Evolutionary conservation across 2,797 vertebrate species (phyloP).

Genomic region (Xyrichtys novacula): DNA sequence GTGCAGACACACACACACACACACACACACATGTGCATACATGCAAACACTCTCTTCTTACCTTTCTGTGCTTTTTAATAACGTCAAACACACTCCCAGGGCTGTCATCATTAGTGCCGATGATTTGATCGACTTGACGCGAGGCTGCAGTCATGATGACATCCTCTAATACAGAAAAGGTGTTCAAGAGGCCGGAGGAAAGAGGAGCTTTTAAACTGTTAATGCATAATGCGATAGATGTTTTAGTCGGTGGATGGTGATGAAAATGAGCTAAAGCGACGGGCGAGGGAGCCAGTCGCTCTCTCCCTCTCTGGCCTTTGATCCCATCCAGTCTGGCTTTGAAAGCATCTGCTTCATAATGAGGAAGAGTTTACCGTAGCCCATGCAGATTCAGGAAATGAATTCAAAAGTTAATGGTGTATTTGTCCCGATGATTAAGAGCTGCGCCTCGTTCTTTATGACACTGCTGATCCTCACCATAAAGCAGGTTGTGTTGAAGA

Average conservation of each 20-base stretch:
- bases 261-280: conserved; percentile 78
- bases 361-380: conserved; percentile 83
- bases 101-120: conserved; percentile 37
- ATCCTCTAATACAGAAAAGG: conserved; percentile 47
- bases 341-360: conserved; percentile 84
- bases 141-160: conserved; percentile 43
- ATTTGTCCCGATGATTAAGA: conserved; percentile 86
- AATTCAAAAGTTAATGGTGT: conserved; percentile 85
- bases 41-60: neutral
- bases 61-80: conserved; percentile 7
- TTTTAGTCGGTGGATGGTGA: conserved; percentile 76
- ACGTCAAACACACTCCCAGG: conserved; percentile 15
- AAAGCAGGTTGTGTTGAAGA: conserved; percentile 60
- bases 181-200: conserved; percentile 57
- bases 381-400: conserved; percentile 80
- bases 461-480: conserved; percentile 76
- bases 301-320: conserved; percentile 75
- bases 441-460: conserved; percentile 75
- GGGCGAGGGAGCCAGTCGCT: conserved; percentile 60
- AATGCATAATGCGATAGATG: conserved; percentile 75
- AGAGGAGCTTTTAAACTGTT: conserved; percentile 76
- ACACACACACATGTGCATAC: rapidly evolving
- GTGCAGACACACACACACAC: neutral
- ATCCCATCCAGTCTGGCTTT: conserved; percentile 79
- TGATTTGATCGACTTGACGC: conserved; percentile 59